Evolutionary conservation across 2,797 vertebrate genomes (phyloP), one percentile per base, ranked within the genome.

Genomic region (Enteromius unitaeniatus): DNA sequence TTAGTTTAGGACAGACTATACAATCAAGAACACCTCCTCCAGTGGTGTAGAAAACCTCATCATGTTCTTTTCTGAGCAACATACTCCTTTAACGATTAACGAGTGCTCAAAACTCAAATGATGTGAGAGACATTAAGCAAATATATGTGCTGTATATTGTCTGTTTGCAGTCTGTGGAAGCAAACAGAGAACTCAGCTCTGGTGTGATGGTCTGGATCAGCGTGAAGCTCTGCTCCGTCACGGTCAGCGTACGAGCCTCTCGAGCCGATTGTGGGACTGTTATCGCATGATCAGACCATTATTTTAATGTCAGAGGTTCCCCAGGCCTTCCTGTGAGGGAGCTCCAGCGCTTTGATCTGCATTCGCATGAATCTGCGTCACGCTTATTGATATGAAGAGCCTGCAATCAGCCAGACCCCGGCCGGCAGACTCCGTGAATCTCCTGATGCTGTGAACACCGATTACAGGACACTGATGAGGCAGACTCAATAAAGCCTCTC

Each of bases 311-410:
- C 5, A 51, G 23, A 67, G 37, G 7, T n/a, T 42, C n/a, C 8
- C 17, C 58, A 14, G 15, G 26, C 45, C 3, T 73, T 51, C 49
- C 49, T 51, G 4, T 15, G 55, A 26, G 23, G n/a, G 2, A 62
- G 58, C 5, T 26, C 40, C n/a, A 37, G 49, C 19, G 11, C 1
- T 69, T 10, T 70, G 53, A 81, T 85, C 67, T 86, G 75, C 87
- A 85, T 88, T 84, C 51, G 49, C 67, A 40, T 76, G 23, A 74
- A 70, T 74, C 62, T 21, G 42, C 34, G 55, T 82, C 34, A 62
- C 58, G 69, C 83, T 87, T 89, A 82, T 79, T 85, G 78, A 86
- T 77, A 83, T 76, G 47, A 64, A 72, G 55, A 70, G 75, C 70
- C 58, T 87, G 74, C 81, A 82, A 77, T 81, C 55, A 75, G 73